Base-by-base conservation (phyloP, 1,140 invertebrate genomes). In the Streblospio benedicti region DNA sequence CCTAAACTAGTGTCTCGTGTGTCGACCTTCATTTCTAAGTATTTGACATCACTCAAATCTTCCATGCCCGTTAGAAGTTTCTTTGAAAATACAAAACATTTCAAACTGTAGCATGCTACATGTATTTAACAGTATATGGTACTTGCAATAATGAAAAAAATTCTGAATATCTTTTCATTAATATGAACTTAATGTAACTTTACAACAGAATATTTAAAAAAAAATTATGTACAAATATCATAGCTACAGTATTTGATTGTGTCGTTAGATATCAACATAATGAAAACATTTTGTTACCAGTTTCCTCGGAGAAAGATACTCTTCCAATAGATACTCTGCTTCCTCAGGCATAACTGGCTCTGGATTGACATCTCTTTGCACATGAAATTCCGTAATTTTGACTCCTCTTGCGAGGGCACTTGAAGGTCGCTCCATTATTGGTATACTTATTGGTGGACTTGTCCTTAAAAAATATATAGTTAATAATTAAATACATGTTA, bases 1-100 rank as follows among this genome's bases (percentile, higher is more conserved):
- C 76, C 76, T 16, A 79, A 64, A 66, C 76, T 77, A 9, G 74
- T 78, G 60, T 77, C 75, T 38, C 67, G 62, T 25, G 76, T 76
- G 54, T 79, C 69, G 5, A 79, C 76, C 61, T 74, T 77, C 64
- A 79, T 63, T 64, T 79, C 75, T 51, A 79, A 62, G 33, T 62
- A 67, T 32, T 64, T 49, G 9, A 79, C 72, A 38, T 69, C 60
- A 47, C 73, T 69, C 35, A 79, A 64, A 63, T 78, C 71, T 43
- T 78, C 73, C 20, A 71, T 66, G 28, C 76, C 77, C 35, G 76
- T 74, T 43, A 79, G 60, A 1, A 71, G 58, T 68, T 69, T 71
- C 76, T 76, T 65, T 20, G 69, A 67, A 32, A 28, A 33, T 51
- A 55, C n/a, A 41, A 12, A 60, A 16, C 27, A 4, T 47, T 18